Evolutionary conservation across 2,888 invertebrate genomes (phyloP), one percentile per base, ranked within the genome.

Genomic region (Leucania comma): DNA sequence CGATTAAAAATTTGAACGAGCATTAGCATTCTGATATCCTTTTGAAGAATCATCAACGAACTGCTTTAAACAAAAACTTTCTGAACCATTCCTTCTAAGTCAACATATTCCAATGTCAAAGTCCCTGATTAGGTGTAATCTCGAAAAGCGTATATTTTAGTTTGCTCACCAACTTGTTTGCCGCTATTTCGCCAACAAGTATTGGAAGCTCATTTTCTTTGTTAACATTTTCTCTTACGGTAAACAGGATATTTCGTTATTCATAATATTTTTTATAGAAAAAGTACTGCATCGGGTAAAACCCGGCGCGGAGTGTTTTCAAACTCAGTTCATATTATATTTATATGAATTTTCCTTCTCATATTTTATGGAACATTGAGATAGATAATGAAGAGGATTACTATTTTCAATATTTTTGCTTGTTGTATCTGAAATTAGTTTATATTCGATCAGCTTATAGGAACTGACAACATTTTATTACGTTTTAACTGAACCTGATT

Each of bases 221-320:
- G 68, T 62, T 80, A 83, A 70, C 58, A 74, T 74, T 75, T 74
- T 81, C 79, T 72, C 32, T 61, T 61, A 76, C 71, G 60, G 76
- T 72, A 82, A 84, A 78, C 76, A 86, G 80, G 69, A 78, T 80
- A 82, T 76, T 75, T 78, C 70, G 68, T 64, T 78, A 69, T 81
- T 78, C 77, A 77, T 78, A 69, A 77, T 72, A 68, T 72, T 78
- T 78, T 68, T 72, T 57, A 74, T 69, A 68, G 20, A 76, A 83
- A 80, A 85, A 64, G 29, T 61, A 61, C 78, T 78, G 66, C 79
- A 78, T 67, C 60, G 66, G 29, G 50, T 64, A 61, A 51, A 53
- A 67, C 78, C 10, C 38, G 10, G 1, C 50, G 54, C 56, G 46
- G n/a, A 51, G 73, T 78, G 46, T 72, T 68, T 66, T 64, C 29